Evolutionary conservation across 2,113 vertebrate species (phyloP), one percentile per base, ranked within the genome.

Genomic region (Platichthys flesus): DNA sequence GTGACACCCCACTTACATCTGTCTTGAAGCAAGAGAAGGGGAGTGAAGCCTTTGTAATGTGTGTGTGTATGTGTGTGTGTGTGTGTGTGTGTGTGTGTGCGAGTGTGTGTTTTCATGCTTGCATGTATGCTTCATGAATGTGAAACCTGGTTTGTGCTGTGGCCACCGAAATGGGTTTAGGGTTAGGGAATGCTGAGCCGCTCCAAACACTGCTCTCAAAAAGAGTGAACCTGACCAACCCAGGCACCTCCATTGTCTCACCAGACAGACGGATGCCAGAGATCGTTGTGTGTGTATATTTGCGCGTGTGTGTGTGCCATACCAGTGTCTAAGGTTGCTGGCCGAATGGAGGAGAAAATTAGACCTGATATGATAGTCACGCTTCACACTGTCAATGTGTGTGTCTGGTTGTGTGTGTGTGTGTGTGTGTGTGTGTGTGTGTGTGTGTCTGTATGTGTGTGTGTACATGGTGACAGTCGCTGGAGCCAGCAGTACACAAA

Each of bases 311-410:
- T 65, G 26, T 28, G 26, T 28, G 31, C 55, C 18, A 52, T 81
- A 66, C 67, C 75, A 81, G 67, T 84, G 80, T 84, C 83, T 88
- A 70, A 76, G 81, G 86, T 90, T 91, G 86, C 83, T 91, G 89
- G 90, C 86, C 91, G 91, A 92, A 87, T 88, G 91, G 91, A 93
- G 92, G 92, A 88, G 92, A 93, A 93, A 93, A 92, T 93, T 91
- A 91, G 88, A 85, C 79, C 78, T 82, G 87, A 90, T 91, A 84
- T 89, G 89, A 92, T 93, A 91, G 90, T 91, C 86, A 91, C 57
- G 72, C 87, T 83, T 85, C 82, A 84, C 68, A 55, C 78, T 77
- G 71, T 77, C 9, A 13, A 9, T 76, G 76, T 85, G 69, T 81
- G 65, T 79, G 58, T 81, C 74, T 78, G 63, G 62, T 71, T 67